phyloP scores from a whole-genome alignment of 2,888 invertebrate species.

The Dorcus hopei region DNA sequence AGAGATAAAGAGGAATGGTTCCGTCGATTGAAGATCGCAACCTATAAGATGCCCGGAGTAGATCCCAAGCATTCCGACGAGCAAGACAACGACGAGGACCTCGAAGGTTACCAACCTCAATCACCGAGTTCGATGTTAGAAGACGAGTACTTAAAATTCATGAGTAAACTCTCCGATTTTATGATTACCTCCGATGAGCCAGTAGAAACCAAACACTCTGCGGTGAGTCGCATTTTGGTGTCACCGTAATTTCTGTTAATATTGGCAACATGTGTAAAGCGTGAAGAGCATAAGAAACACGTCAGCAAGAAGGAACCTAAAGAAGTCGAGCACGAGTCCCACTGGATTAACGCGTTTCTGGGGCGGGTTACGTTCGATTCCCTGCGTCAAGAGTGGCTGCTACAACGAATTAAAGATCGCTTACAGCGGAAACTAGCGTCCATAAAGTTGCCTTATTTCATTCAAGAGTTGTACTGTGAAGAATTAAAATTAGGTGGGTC shows the following conservation, averaged over 20 bases:
- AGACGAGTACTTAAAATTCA: no score
- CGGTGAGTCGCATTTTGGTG: no score
- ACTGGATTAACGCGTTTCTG: slow-evolving; percentile 76
- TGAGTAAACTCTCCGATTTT: no score
- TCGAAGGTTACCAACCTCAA: not conserved
- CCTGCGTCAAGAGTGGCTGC: slow-evolving; percentile 68
- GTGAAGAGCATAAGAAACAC: no score
- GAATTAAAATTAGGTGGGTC: slow-evolving; percentile 65
- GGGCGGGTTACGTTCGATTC: slow-evolving; percentile 81
- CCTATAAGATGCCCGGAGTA: slow-evolving; percentile 27
- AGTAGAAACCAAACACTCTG: no score
- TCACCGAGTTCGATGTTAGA: no score
- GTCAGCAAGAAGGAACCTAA: no score
- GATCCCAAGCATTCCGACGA: slow-evolving; percentile 4
- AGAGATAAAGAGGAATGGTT: slow-evolving; percentile 92
- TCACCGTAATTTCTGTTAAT: no score
- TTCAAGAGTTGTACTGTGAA: slow-evolving; percentile 76
- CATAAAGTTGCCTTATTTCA: slow-evolving; percentile 84
- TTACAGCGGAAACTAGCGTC: slow-evolving; percentile 84
- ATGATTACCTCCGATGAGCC: no score
- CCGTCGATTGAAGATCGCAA: slow-evolving; percentile 37
- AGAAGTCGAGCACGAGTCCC: no score
- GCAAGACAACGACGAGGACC: not conserved
- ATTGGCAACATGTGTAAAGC: no score
- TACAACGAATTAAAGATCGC: slow-evolving; percentile 67